Conservation (phyloP, 2,888 invertebrate genomes). For the Conomelus anceps region DNA sequence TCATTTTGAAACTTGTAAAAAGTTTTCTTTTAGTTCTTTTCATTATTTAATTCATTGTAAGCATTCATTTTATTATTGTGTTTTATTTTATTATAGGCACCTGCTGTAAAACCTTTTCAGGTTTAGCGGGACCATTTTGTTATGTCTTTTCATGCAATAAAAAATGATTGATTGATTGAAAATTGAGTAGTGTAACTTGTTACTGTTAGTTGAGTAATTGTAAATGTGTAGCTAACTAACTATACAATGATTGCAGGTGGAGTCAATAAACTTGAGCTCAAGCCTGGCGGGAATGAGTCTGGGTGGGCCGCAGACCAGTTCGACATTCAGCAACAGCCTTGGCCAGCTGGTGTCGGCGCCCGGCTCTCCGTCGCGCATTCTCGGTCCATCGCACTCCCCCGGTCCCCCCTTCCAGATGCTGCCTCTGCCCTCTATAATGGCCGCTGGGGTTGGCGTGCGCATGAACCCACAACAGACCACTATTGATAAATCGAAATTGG, state of each 20-base stretch:
- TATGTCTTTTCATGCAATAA: too few relatives aligned
- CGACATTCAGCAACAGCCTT: constrained; percentile 60
- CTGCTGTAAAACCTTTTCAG: too few relatives aligned
- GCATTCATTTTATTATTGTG: too few relatives aligned
- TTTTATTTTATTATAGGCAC: too few relatives aligned
- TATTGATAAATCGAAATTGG: constrained; percentile 35
- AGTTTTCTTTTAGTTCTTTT: too few relatives aligned
- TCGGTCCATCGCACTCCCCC: constrained; percentile 51
- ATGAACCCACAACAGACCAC: constrained; percentile 43
- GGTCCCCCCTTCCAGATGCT: constrained; percentile 66
- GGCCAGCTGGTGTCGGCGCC: constrained; percentile 72
- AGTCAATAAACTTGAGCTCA: constrained; percentile 44
- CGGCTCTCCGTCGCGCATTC: constrained; percentile 74
- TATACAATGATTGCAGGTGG: not conserved
- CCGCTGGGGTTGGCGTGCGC: constrained; percentile 45
- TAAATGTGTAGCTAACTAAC: too few relatives aligned
- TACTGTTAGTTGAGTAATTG: too few relatives aligned
- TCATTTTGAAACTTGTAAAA: too few relatives aligned
- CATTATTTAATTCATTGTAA: too few relatives aligned
- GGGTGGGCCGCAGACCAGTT: constrained; percentile 57
- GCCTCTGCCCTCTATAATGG: constrained; percentile 32
- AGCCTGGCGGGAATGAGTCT: constrained; percentile 70
- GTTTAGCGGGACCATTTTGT: too few relatives aligned
- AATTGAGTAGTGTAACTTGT: too few relatives aligned
- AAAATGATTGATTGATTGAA: too few relatives aligned